phyloP scores from a whole-genome alignment of 2,888 invertebrate species.

The Odontocolon sp. region DNA sequence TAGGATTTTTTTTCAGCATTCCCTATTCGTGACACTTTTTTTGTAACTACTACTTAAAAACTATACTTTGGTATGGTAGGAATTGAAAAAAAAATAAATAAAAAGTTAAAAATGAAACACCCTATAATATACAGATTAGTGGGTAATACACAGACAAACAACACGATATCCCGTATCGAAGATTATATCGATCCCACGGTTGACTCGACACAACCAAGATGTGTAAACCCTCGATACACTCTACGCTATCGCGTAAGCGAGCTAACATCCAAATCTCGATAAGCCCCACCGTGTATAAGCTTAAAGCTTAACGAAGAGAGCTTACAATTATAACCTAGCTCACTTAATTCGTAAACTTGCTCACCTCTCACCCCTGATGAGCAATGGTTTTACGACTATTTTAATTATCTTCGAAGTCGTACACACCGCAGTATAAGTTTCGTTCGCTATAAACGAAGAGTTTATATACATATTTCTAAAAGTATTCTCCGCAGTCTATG shows the following conservation, averaged over 20 bases:
- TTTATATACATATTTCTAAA: too few relatives aligned
- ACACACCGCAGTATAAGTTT: too few relatives aligned
- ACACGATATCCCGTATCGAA: constrained; percentile 31
- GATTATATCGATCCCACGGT: constrained; percentile 30
- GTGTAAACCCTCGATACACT: constrained; percentile 37
- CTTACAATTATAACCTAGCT: constrained; percentile 53
- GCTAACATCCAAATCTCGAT: constrained; percentile 51
- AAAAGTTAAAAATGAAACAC: too few relatives aligned
- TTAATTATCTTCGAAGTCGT: constrained; percentile 66
- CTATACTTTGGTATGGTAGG: too few relatives aligned
- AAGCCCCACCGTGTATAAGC: constrained; percentile 51
- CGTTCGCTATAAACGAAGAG: too few relatives aligned
- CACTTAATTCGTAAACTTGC: constrained; percentile 51
- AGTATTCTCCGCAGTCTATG: too few relatives aligned
- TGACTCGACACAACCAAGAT: constrained; percentile 35
- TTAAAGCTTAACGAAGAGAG: constrained; percentile 56
- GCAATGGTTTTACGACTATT: constrained; percentile 59
- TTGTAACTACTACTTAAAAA: too few relatives aligned
- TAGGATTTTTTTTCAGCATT: too few relatives aligned
- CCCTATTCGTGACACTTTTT: too few relatives aligned
- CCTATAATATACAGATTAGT: too few relatives aligned
- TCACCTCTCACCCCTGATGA: constrained; percentile 29
- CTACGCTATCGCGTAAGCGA: constrained; percentile 33
- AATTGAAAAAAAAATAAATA: too few relatives aligned
- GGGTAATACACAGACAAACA: neutral